Conservation (phyloP, 2,797 vertebrate genomes). For the Rhadinocentrus ornatus region DNA sequence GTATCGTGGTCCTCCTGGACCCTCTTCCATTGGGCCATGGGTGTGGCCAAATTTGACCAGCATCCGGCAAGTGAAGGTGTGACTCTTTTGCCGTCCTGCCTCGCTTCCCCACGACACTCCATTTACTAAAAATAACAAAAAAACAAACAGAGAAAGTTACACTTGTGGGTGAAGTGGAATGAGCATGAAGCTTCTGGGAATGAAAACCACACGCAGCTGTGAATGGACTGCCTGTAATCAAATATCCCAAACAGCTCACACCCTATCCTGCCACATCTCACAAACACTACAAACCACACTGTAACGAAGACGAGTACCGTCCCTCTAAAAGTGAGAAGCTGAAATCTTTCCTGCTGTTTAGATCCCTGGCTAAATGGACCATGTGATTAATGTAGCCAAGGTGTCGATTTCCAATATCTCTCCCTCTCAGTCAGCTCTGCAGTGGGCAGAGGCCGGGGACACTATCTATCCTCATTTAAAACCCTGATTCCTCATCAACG, state of each 20-base stretch:
- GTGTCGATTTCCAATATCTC: conserved; percentile 82
- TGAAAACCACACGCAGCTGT: conserved; percentile 29
- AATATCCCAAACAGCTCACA: conserved; percentile 49
- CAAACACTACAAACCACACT: conserved; percentile 43
- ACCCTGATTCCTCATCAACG: conserved; percentile 75
- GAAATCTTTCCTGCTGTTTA: conserved; percentile 58
- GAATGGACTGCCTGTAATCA: conserved; percentile 48
- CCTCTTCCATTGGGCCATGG: conserved; percentile 86
- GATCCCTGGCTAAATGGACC: conserved; percentile 79
- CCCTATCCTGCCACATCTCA: conserved; percentile 34
- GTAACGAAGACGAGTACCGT: conserved; percentile 54
- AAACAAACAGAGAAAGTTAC: conserved; percentile 24
- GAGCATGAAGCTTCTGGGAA: conserved; percentile 14
- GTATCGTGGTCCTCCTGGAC: conserved; percentile 86
- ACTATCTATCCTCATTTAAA: conserved; percentile 82
- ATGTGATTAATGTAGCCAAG: conserved; percentile 81
- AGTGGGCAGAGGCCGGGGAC: conserved; percentile 74
- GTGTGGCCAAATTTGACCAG: conserved; percentile 89
- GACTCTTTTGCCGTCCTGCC: conserved; percentile 92
- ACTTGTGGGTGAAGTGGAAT: conserved; percentile 13
- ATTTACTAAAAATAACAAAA: conserved; percentile 77
- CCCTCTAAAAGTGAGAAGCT: conserved; percentile 67
- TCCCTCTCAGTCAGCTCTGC: conserved; percentile 63
- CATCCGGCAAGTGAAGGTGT: conserved; percentile 97
- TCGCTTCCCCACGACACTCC: conserved; percentile 94